Conservation (phyloP, 2,113 vertebrate genomes). For the Pachyramphus minor region DNA sequence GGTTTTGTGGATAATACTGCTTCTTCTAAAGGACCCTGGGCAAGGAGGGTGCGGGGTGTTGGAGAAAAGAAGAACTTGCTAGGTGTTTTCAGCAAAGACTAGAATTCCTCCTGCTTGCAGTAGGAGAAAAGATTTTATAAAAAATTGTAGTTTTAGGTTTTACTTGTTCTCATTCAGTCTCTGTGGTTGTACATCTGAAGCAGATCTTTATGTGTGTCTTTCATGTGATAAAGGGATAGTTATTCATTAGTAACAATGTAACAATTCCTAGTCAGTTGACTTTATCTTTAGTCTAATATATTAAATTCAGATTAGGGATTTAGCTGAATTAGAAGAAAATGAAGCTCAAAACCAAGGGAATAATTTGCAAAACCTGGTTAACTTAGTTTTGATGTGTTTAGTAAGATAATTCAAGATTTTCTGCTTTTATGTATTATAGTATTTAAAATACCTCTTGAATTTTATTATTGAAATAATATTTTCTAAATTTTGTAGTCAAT, state of each 20-base stretch:
- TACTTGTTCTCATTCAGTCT: fast-evolving
- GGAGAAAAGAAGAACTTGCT: neutral
- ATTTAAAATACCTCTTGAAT: neutral
- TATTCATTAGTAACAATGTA: neutral
- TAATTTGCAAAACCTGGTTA: neutral
- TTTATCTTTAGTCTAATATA: neutral
- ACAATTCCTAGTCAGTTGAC: neutral
- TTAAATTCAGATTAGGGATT: neutral
- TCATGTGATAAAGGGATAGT: neutral
- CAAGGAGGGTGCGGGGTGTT: neutral
- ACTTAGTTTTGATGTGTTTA: neutral
- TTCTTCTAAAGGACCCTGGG: neutral
- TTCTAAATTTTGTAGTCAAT: neutral
- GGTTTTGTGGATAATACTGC: neutral
- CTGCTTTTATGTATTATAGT: neutral
- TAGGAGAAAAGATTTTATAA: neutral
- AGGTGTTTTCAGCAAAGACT: neutral
- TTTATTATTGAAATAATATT: neutral
- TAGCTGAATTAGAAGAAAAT: neutral
- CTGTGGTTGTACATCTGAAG: neutral
- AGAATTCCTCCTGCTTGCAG: neutral
- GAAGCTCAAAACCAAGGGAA: neutral
- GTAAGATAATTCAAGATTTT: neutral
- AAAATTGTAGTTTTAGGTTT: neutral
- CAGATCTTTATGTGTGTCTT: neutral